phyloP scores from a whole-genome alignment of 2,888 invertebrate species.

The Melieria omissa region DNA sequence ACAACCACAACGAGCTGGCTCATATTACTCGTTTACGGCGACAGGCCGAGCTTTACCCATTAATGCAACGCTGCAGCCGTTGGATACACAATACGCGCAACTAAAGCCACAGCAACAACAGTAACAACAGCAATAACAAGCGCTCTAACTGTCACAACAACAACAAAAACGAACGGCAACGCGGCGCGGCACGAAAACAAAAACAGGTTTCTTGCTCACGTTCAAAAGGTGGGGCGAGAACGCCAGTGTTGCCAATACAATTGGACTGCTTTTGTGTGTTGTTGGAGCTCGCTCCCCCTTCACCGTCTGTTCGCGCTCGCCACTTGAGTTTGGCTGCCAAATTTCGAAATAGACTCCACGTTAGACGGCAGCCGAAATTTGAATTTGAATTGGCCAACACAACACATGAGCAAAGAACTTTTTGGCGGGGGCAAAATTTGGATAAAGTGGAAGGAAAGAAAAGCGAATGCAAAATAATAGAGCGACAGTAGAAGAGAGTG shows the following conservation, averaged over 20 bases:
- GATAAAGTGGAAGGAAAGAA: too few species aligned
- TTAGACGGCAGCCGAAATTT: too few species aligned
- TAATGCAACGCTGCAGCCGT: not conserved
- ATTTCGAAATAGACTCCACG: too few species aligned
- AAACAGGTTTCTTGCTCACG: constrained; percentile 27
- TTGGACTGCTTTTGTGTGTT: too few species aligned
- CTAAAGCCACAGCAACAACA: constrained; percentile 5
- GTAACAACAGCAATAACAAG: constrained; percentile 1
- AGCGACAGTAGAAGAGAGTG: too few species aligned
- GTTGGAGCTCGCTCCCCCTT: not conserved
- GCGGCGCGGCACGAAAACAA: constrained; percentile 7
- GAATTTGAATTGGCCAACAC: too few species aligned
- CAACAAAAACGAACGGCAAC: not conserved
- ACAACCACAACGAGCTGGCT: constrained; percentile 2
- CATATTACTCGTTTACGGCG: not conserved
- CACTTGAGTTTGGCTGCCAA: too few species aligned
- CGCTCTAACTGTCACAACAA: not conserved
- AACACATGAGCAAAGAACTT: too few species aligned
- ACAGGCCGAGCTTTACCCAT: too few species aligned
- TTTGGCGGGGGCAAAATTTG: too few species aligned
- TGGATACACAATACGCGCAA: constrained; percentile 13
- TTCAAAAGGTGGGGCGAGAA: constrained; percentile 26
- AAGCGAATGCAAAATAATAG: too few species aligned
- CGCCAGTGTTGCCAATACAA: constrained; percentile 21
- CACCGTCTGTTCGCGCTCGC: too few species aligned